These are phyloP conservation scores for Platalea minor DNA, from an alignment of 2,797 vertebrate genomes.

Conservation along the genomic window DNA sequence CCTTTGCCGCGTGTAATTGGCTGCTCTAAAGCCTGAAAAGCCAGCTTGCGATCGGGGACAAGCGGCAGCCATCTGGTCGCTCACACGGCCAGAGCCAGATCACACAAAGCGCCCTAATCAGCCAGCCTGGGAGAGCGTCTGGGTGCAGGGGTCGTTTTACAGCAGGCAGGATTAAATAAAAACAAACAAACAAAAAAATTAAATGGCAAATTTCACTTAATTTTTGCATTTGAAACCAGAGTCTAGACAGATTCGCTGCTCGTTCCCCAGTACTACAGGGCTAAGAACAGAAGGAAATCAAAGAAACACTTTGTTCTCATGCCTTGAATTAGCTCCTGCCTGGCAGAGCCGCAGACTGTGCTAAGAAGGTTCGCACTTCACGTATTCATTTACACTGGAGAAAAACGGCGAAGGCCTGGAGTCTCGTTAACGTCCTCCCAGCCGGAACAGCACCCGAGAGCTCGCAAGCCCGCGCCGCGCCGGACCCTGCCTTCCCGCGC, in stretches of 20 bases:
- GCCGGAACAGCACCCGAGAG: neutral
- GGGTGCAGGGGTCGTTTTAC: fast-evolving
- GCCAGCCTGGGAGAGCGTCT: neutral
- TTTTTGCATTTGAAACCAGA: neutral
- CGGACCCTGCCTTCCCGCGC: fast-evolving
- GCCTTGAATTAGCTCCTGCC: neutral
- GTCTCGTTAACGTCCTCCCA: neutral
- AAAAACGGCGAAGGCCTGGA: neutral
- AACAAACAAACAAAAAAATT: neutral
- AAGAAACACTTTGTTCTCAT: neutral
- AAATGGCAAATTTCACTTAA: neutral
- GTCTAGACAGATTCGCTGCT: neutral
- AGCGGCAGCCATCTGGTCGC: neutral
- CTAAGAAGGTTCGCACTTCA: neutral
- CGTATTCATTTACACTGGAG: neutral
- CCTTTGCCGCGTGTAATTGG: fast-evolving
- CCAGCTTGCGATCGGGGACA: neutral
- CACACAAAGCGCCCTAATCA: neutral
- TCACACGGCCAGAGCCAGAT: neutral
- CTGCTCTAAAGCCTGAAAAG: neutral
- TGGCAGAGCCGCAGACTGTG: neutral
- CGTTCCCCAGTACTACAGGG: neutral
- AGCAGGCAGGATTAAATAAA: neutral
- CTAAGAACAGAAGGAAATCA: neutral
- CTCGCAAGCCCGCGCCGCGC: fast-evolving